Base-by-base conservation (phyloP, 92 coral and sea anemone species). In the Palythoa grandis region DNA sequence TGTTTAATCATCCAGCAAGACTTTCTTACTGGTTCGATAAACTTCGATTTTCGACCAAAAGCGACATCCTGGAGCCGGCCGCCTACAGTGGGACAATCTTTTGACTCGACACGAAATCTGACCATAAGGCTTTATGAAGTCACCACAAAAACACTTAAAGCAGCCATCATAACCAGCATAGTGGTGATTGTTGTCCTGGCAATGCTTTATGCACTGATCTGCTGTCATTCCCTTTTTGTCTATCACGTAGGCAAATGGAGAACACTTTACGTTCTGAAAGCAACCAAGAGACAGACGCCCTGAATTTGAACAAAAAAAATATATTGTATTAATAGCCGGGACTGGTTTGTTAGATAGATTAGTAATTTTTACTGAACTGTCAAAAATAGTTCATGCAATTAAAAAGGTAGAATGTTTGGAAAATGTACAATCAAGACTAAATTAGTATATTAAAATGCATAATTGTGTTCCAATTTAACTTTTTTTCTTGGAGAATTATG, bases 271-370 rank as follows among this genome's bases (percentile, higher is more conserved):
- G 77, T 86, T 88, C 73, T 47, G 24, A 69, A 40, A 82, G 54
- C 91, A 92, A 11, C 94, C 94, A 79, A 92, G 56, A 17, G 89
- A 83, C 16, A 92, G 52, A 13, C 72, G 85, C 20, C 94, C 94
- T 92, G 48, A 24, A 23, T 17, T 0, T 25, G 0, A 23, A 79
- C 8, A 5, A 63, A 16, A 19, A 5, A 7, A 20, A 19, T 3
- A 43, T 43, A 43, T 43, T 43, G 35, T 29, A 29, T 29, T 29
- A 29, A 29, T 29, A 29, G 35, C 35, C 35, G 35, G 35, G 35
- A 29, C 35, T 29, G 35, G 1, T 29, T 29, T 29, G 35, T 29
- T 29, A 29, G 35, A 29, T 1, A 29, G n/a, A n/a, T n/a, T n/a
- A n/a, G n/a, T n/a, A n/a, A n/a, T n/a, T n/a, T 29, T 29, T 29